phyloP scores from a whole-genome alignment of 2,113 vertebrate species.

The Bos indicus region DNA sequence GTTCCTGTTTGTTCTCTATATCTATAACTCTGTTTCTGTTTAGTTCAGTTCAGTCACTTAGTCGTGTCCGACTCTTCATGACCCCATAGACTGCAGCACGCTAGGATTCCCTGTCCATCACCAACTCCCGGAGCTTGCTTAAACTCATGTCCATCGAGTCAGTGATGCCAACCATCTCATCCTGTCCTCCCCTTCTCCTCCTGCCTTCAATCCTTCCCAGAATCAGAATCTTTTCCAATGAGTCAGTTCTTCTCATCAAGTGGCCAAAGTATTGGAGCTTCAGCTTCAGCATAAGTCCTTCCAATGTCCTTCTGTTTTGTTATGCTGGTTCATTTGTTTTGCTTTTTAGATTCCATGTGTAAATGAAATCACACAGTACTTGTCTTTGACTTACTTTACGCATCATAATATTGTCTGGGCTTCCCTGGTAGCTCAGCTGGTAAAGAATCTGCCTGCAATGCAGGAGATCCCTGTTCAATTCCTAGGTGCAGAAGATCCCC shows the following conservation, averaged over 20 bases:
- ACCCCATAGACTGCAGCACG: background rate
- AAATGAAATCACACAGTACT: background rate
- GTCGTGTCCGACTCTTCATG: background rate
- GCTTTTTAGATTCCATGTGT: background rate
- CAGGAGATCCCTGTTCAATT: background rate
- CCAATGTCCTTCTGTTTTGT: background rate
- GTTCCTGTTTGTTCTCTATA: background rate
- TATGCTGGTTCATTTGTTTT: background rate
- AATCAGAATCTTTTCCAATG: background rate
- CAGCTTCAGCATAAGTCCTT: background rate
- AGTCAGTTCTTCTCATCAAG: background rate
- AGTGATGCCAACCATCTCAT: background rate
- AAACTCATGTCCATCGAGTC: background rate
- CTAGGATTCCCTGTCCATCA: background rate
- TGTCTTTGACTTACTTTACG: background rate
- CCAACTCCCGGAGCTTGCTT: background rate
- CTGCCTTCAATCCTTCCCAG: background rate
- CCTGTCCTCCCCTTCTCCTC: background rate
- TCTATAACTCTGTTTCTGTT: background rate
- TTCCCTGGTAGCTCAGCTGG: background rate
- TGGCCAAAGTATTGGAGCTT: background rate
- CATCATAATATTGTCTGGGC: background rate
- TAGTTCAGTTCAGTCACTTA: background rate
- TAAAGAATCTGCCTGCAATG: background rate
- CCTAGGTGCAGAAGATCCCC: background rate